phyloP scores from a whole-genome alignment of 2,797 vertebrate species.

The Chelonia mydas region DNA sequence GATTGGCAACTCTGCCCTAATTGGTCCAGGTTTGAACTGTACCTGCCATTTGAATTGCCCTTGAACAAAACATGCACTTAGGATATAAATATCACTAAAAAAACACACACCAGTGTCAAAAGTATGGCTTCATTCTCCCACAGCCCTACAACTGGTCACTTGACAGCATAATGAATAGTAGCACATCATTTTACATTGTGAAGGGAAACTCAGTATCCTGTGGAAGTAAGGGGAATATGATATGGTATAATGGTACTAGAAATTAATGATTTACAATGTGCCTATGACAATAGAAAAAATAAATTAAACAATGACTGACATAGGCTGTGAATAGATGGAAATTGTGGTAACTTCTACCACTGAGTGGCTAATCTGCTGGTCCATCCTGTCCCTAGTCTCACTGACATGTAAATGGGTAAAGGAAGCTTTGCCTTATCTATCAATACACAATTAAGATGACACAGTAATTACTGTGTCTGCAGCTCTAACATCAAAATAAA shows the following conservation, averaged over 20 bases:
- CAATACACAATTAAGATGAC: background rate
- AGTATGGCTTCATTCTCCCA: background rate
- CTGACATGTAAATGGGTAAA: background rate
- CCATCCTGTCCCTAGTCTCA: background rate
- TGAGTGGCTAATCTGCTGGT: background rate
- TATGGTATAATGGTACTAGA: background rate
- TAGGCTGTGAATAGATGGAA: background rate
- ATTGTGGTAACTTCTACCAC: background rate
- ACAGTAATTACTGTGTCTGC: background rate
- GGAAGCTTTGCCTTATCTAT: background rate
- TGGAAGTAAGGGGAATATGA: background rate
- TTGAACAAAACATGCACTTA: background rate
- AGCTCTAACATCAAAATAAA: constrained; percentile 34
- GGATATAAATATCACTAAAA: background rate
- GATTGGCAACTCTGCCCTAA: background rate
- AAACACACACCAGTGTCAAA: background rate
- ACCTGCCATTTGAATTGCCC: background rate
- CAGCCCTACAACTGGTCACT: background rate
- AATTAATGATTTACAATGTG: background rate
- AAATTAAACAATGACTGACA: background rate
- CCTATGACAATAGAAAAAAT: background rate
- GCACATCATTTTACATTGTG: background rate
- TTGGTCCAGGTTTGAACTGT: background rate
- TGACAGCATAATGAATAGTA: background rate
- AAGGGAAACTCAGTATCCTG: background rate